Evolutionary conservation across 2,113 vertebrate genomes (phyloP).

Genomic region (Cottus gobio): DNA sequence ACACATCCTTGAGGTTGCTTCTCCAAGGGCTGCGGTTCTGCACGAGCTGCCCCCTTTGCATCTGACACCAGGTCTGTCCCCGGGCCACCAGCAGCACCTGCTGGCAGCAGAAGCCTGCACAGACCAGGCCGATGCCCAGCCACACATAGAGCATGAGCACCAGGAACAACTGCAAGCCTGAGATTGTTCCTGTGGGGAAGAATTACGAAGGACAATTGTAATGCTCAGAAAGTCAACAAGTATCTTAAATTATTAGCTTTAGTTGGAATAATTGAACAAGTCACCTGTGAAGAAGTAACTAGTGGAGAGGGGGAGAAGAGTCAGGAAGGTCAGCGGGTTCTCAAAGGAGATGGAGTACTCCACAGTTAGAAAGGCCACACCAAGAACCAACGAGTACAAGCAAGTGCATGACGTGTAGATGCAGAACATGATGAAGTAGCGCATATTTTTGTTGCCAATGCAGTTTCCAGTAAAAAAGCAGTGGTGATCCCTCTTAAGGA

Average conservation of each 20-base stretch:
- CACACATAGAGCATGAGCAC: slow-evolving; percentile 99
- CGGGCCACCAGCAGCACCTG: slow-evolving; percentile 94
- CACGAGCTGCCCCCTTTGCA: slow-evolving; percentile 86
- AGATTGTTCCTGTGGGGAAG: slow-evolving; percentile 86
- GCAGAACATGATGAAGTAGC: slow-evolving; percentile 98
- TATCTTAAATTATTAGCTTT: neutral
- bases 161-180: slow-evolving; percentile 95
- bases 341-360: slow-evolving; percentile 93
- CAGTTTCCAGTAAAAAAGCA: slow-evolving; percentile 99
- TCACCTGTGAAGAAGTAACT: slow-evolving; percentile 97
- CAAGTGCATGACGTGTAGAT: slow-evolving; percentile 96
- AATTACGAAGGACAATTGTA: neutral
- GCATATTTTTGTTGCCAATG: slow-evolving; percentile 96
- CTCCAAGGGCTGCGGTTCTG: slow-evolving; percentile 87
- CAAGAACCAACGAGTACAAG: slow-evolving; percentile 92
- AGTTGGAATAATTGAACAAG: slow-evolving; percentile 46
- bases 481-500: slow-evolving; percentile 96
- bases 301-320: slow-evolving; percentile 93
- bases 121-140: slow-evolving; percentile 96
- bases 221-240: neutral
- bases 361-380: slow-evolving; percentile 93
- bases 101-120: slow-evolving; percentile 96
- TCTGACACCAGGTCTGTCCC: slow-evolving; percentile 93
- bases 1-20: slow-evolving; percentile 92
- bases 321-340: slow-evolving; percentile 94